Conservation (phyloP, 2,797 vertebrate genomes). For the Sparus aurata region DNA sequence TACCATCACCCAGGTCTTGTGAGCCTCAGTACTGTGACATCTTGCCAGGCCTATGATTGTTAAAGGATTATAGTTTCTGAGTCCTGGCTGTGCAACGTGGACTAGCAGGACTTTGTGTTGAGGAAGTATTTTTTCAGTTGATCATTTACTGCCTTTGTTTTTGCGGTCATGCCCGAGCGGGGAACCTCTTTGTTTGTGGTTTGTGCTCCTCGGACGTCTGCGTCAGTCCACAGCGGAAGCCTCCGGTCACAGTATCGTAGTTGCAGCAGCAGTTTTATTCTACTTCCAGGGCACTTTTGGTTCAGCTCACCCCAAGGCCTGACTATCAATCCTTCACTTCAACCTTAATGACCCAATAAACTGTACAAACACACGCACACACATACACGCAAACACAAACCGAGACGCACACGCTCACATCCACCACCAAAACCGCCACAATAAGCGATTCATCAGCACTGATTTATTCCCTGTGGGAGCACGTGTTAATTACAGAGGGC, state of each 20-base stretch:
- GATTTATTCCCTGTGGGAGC: constrained; percentile 70
- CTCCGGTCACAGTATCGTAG: constrained; percentile 26
- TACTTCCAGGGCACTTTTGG: constrained; percentile 48
- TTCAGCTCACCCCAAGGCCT: constrained; percentile 49
- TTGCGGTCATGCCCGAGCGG: neutral
- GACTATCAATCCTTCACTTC: constrained; percentile 62
- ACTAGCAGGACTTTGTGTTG: neutral
- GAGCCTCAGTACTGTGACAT: neutral
- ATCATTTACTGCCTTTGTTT: constrained; percentile 7
- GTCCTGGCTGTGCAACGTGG: neutral
- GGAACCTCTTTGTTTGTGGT: constrained; percentile 18
- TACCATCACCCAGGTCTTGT: neutral
- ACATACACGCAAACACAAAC: constrained; percentile 23
- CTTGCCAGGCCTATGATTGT: neutral
- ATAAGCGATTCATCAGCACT: constrained; percentile 70
- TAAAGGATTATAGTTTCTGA: neutral
- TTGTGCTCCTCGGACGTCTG: constrained; percentile 13
- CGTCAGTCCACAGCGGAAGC: constrained; percentile 19
- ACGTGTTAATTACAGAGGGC: constrained; percentile 79
- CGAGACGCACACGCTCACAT: neutral
- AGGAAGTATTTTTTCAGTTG: neutral
- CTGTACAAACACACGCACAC: constrained; percentile 17
- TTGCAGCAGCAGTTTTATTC: constrained; percentile 49
- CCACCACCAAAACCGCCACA: constrained; percentile 33
- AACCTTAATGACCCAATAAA: constrained; percentile 61